Base-by-base conservation (phyloP, 2,888 invertebrate genomes). In the Melipona bicolor region DNA sequence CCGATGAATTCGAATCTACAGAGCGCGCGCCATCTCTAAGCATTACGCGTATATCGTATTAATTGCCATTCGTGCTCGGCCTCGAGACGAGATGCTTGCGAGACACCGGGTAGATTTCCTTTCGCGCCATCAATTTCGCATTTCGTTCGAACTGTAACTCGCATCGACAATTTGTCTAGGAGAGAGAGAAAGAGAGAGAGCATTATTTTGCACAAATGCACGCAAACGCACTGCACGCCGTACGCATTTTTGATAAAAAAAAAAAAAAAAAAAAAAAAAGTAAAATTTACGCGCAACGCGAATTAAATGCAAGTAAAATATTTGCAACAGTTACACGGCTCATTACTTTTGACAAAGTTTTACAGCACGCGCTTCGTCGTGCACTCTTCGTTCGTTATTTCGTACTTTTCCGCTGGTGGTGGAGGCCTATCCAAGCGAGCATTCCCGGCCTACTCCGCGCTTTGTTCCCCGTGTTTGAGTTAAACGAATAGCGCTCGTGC, bases 1-100 rank as follows among this genome's bases (percentile, higher is more conserved):
- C 86, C 88, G 86, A 89, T 85, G 89, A 86, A 86, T 86, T 89
- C 82, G 84, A 88, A 86, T 88, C 89, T 85, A 84, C 61, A 74
- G 49, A 50, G 32, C n/a, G 50, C n/a, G 36, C 54, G 21, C 64
- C 36, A 65, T 5, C n/a, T 43, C 67, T 24, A 67, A 67, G n/a
- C n/a, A 15, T 6, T 27, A 19, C n/a, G 9, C 49, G 59, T 6
- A 64, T 32, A 32, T 54, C 19, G 43, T 19, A 11, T 59, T 68
- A 50, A 68, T 56, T 59, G 17, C 17, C 4, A 4, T 21, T 15
- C 15, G 56, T 59, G 56, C 24, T n/a, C 56, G n/a, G 56, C n/a
- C 24, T 59, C n/a, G n/a, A 59, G n/a, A 24, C 5, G 1, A 43
- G 56, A 56, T 3, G 56, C n/a, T 24, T 2, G 13, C 56, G 13